Percentiles rank a stretch among this genome's conserved stretches.
Conservation (phyloP, 1,140 invertebrate genomes). For the Anoplolepis gracilipes region DNA sequence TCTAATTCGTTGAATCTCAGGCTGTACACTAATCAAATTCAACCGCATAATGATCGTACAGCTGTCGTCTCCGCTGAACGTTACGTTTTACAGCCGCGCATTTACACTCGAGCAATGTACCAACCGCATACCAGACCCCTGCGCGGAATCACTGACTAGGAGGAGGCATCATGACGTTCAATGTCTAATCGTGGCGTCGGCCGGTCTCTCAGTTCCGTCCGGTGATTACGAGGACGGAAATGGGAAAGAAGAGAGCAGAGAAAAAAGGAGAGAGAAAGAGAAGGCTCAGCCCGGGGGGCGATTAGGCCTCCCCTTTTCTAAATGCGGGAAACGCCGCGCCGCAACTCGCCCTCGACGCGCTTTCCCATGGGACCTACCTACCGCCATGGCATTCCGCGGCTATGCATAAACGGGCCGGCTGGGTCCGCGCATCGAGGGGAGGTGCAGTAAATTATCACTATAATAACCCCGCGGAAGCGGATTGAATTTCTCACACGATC, state of each 20-base stretch:
- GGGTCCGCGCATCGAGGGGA: conserved; percentile 63
- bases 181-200: conserved; percentile 33
- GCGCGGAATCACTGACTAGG: conserved; percentile 44
- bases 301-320: conserved; percentile 68
- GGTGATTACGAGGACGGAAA: conserved; percentile 41
- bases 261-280: background rate
- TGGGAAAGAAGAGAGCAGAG: background rate
- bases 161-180: conserved; percentile 43
- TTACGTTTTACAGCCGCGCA: conserved; percentile 27
- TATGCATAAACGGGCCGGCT: conserved; percentile 78
- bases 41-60: conserved; percentile 28
- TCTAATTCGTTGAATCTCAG: background rate
- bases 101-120: background rate
- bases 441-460: conserved; percentile 82
- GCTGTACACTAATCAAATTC: conserved; percentile 1
- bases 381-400: conserved; percentile 72
- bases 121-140: conserved; percentile 40
- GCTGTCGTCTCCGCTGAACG: background rate
- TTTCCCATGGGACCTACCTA: conserved; percentile 72
- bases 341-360: conserved; percentile 51
- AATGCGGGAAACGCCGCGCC: conserved; percentile 64
- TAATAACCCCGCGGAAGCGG: conserved; percentile 81
- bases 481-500: conserved; percentile 82
- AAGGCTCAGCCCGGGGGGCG: conserved; percentile 15
- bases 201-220: conserved; percentile 16